A percentile compares a stretch with the other conserved stretches of the same genome.
Conservation (phyloP, 1,140 invertebrate genomes). For the Dryas iulia region DNA sequence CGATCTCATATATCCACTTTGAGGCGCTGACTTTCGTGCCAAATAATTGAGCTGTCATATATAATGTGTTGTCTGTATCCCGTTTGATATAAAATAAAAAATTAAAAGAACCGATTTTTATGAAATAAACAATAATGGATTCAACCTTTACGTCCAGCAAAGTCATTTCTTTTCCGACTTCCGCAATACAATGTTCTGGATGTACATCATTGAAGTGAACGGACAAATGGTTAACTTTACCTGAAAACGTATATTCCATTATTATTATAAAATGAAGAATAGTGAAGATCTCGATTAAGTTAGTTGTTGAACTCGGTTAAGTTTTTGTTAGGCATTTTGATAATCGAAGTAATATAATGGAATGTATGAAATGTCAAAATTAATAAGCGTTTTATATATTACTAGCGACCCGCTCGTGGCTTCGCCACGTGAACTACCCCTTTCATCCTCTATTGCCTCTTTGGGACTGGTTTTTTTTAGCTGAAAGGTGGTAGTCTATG, state of each 20-base stretch:
- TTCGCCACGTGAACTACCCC: no score
- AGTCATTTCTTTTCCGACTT: slow-evolving; percentile 42
- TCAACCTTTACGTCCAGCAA: slow-evolving; percentile 23
- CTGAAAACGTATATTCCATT: slow-evolving; percentile 42
- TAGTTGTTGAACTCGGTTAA: no score
- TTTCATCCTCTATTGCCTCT: no score
- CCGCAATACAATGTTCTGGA: slow-evolving; percentile 27
- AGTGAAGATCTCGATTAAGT: no score
- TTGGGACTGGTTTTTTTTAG: no score
- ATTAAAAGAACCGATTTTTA: slow-evolving; percentile 37
- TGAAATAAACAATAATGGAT: slow-evolving; percentile 32
- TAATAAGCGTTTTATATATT: no score
- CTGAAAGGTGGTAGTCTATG: no score
- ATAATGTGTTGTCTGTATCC: slow-evolving; percentile 27
- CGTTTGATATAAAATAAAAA: slow-evolving; percentile 54
- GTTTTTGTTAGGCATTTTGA: no score
- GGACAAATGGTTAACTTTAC: slow-evolving; percentile 43
- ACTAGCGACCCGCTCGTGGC: no score
- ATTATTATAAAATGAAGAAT: neutral
- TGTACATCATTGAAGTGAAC: slow-evolving; percentile 47
- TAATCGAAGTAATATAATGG: no score
- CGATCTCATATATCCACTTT: slow-evolving; percentile 56
- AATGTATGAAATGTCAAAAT: no score
- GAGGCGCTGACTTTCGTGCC: slow-evolving; percentile 43
- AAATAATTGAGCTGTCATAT: slow-evolving; percentile 44